Evolutionary conservation across 2,113 vertebrate species (phyloP).

Genomic region (Colius striatus): DNA sequence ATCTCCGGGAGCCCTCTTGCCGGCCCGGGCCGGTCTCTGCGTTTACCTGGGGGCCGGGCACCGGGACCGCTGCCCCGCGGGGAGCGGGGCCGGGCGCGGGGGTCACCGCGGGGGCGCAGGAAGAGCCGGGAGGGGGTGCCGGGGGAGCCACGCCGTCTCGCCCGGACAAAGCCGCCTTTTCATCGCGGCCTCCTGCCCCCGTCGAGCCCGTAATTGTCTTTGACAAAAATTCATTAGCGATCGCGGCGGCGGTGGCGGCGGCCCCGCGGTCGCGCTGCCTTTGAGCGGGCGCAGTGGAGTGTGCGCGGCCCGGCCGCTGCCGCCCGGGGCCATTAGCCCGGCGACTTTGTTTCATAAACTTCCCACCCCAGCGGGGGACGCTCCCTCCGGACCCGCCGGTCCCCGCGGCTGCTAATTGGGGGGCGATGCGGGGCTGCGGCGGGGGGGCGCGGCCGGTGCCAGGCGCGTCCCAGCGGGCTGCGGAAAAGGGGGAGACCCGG

Average conservation of each 20-base stretch:
- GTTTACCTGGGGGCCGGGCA: not conserved
- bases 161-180: slow-evolving; percentile 87
- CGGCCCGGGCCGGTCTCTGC: not conserved
- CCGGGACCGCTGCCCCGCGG: not conserved
- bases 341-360: slow-evolving; percentile 78
- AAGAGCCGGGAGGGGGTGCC: slow-evolving; percentile 67
- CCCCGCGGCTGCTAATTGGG: slow-evolving; percentile 24
- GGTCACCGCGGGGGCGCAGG: slow-evolving; percentile 81
- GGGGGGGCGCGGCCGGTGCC: not conserved
- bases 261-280: slow-evolving; percentile 80
- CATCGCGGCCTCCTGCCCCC: slow-evolving; percentile 74
- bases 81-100: slow-evolving; percentile 29
- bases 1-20: fast-evolving
- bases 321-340: slow-evolving; percentile 78
- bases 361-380: slow-evolving; percentile 80
- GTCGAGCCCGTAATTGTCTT: slow-evolving; percentile 85
- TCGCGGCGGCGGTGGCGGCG: slow-evolving; percentile 82
- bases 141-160: slow-evolving; percentile 60
- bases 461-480: not conserved
- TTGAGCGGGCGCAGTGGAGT: slow-evolving; percentile 90
- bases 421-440: not conserved
- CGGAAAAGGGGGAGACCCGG: not conserved
- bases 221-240: slow-evolving; percentile 89
- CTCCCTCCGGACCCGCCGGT: slow-evolving; percentile 70
- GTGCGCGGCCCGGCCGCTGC: slow-evolving; percentile 80